These are phyloP conservation scores for Idris sp. DNA, from an alignment of 1,140 invertebrate genomes.

Conservation along the genomic window DNA sequence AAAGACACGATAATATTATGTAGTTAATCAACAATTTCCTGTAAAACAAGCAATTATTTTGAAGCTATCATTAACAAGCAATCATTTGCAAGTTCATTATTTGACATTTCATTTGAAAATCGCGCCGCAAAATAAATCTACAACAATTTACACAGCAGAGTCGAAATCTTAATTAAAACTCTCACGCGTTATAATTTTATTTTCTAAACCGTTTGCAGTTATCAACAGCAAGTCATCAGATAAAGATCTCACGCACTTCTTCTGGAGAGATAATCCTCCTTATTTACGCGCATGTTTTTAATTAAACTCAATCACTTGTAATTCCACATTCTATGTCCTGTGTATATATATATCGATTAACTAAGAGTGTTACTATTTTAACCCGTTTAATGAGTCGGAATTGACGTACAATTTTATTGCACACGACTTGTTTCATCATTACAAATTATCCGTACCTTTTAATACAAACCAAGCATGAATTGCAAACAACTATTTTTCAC, in stretches of 20 bases:
- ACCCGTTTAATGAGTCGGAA: slow-evolving; percentile 22
- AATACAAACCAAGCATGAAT: slow-evolving; percentile 4
- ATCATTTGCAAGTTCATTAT: too few species aligned
- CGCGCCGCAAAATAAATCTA: too few species aligned
- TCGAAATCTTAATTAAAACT: too few species aligned
- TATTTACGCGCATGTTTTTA: slow-evolving; percentile 22
- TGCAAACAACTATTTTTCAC: background rate
- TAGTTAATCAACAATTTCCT: too few species aligned
- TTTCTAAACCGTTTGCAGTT: slow-evolving; percentile 7
- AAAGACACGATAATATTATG: too few species aligned
- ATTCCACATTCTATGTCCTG: slow-evolving; percentile 21
- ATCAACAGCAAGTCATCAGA: slow-evolving; percentile 11
- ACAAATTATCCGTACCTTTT: slow-evolving; percentile 31
- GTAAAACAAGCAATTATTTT: too few species aligned
- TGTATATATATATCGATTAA: slow-evolving; percentile 25
- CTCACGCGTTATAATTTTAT: slow-evolving; percentile 11
- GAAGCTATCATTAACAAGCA: too few species aligned
- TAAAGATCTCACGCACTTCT: slow-evolving; percentile 28
- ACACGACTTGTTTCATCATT: slow-evolving; percentile 22
- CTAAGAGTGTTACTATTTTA: slow-evolving; percentile 28
- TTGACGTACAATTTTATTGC: slow-evolving; percentile 39
- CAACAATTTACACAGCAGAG: too few species aligned
- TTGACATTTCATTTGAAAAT: too few species aligned
- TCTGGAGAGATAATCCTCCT: slow-evolving; percentile 8
- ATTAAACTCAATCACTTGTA: slow-evolving; percentile 15